Evolutionary conservation across 2,113 vertebrate genomes (phyloP).

Genomic region (Varanus komodoensis): DNA sequence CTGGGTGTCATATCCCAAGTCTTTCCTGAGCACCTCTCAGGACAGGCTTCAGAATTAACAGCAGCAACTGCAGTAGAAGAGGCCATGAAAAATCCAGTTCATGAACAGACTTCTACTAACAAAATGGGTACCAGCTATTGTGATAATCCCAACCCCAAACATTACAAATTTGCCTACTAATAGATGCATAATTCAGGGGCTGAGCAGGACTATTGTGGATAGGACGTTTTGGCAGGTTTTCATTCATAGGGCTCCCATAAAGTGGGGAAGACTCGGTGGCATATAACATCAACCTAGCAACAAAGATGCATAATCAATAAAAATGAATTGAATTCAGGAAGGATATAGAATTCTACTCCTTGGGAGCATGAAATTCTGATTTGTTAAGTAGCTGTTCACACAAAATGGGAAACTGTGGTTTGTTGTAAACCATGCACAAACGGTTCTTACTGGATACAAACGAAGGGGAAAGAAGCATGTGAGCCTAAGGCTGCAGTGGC

Average conservation of each 20-base stretch:
- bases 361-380: too few species aligned
- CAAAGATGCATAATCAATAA: background rate
- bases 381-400: too few species aligned
- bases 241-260: too few species aligned
- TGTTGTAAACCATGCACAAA: background rate
- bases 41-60: background rate
- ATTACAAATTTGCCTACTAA: background rate
- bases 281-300: too few species aligned
- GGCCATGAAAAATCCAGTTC: background rate
- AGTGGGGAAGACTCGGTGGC: too few species aligned
- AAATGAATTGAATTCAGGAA: too few species aligned
- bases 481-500: background rate
- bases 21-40: background rate
- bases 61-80: background rate
- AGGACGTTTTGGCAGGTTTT: too few species aligned
- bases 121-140: background rate
- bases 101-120: background rate
- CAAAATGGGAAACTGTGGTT: background rate
- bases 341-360: too few species aligned
- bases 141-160: background rate
- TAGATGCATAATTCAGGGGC: background rate
- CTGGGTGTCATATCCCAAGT: background rate
- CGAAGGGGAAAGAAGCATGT: background rate
- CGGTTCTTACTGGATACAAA: background rate
- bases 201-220: too few species aligned